Evolutionary conservation across 2,888 invertebrate genomes (phyloP), one percentile per base, ranked within the genome.

Genomic region (Gerosis bhagava): DNA sequence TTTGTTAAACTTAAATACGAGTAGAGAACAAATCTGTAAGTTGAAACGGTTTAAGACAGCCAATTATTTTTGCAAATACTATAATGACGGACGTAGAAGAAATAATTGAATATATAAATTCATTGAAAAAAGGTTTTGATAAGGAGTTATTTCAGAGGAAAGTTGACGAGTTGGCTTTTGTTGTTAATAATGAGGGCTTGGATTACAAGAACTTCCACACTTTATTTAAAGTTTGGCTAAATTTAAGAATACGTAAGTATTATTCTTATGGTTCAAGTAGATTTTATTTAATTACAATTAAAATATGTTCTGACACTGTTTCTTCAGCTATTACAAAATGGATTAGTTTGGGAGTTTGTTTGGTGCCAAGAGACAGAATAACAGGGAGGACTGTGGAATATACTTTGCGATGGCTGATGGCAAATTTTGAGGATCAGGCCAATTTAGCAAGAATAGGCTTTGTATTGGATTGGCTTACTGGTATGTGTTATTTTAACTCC

Each of bases 181-280:
- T 67, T 46, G 79, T 77, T 35, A 83, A 83, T 53, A 70, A 64
- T n/a, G 53, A 39, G 54, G 79, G 82, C 8, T 68, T 84, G 54
- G 62, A 68, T 19, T 76, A 79, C 52, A 73, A 79, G 19, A 80
- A 81, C 57, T 88, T 87, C 47, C 81, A 82, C 49, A 82, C 67
- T 47, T 64, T 89, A 36, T 83, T 89, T 51, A 81, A 78, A 74
- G 65, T 88, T 56, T 89, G 89, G 89, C 59, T 89, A 40, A 88
- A 88, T 69, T 74, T 89, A 59, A 76, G 72, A 39, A 81, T 89
- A 62, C 86, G 89, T 89, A 63, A 82, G 87, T 82, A n/a, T n/a
- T n/a, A n/a, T n/a, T n/a, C n/a, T n/a, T n/a, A n/a, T n/a, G n/a
- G n/a, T n/a, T n/a, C n/a, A n/a, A n/a, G n/a, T n/a, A n/a, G n/a